phyloP scores from a whole-genome alignment of 1,140 invertebrate genomes.

The Bombus waltoni region DNA sequence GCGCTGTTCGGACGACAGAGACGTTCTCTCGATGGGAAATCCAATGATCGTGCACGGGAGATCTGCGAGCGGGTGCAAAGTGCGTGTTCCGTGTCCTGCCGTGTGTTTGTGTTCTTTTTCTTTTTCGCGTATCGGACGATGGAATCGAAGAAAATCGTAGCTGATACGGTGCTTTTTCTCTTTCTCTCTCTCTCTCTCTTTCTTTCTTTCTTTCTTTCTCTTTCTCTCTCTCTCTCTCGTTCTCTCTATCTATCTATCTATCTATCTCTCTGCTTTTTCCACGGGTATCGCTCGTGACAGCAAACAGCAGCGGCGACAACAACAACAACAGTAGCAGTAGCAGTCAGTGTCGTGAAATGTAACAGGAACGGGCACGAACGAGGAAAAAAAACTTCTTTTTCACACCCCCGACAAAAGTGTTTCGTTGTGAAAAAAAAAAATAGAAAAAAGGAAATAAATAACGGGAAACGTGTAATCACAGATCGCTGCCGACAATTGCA shows the following conservation, averaged over 20 bases:
- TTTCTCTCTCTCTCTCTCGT: not conserved
- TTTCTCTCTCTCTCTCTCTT: not conserved
- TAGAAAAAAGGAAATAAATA: not conserved
- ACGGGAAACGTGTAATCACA: conserved; percentile 13
- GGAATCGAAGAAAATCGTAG: not conserved
- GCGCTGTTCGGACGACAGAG: not conserved
- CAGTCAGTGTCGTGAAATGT: conserved; percentile 3
- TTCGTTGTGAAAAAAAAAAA: not conserved
- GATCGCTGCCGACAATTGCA: conserved; percentile 24
- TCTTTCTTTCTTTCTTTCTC: not conserved
- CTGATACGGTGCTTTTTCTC: not conserved
- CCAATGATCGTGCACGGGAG: conserved; percentile 11
- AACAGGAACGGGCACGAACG: conserved; percentile 46
- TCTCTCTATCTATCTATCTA: not conserved
- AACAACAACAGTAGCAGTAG: conserved; percentile 50
- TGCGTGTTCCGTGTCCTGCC: conserved; percentile 45
- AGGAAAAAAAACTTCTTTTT: conserved; percentile 31
- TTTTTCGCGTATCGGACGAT: not conserved
- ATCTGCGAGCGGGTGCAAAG: not conserved
- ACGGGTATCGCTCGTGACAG: conserved; percentile 45
- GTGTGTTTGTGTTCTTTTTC: not conserved
- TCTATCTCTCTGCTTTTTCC: conserved; percentile 8
- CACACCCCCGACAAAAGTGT: conserved; percentile 25
- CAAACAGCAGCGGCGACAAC: conserved; percentile 41
- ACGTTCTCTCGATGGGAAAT: not conserved